These are phyloP conservation scores for Pterophyllum scalare DNA, from an alignment of 2,113 vertebrate species.

Conservation along the genomic window DNA sequence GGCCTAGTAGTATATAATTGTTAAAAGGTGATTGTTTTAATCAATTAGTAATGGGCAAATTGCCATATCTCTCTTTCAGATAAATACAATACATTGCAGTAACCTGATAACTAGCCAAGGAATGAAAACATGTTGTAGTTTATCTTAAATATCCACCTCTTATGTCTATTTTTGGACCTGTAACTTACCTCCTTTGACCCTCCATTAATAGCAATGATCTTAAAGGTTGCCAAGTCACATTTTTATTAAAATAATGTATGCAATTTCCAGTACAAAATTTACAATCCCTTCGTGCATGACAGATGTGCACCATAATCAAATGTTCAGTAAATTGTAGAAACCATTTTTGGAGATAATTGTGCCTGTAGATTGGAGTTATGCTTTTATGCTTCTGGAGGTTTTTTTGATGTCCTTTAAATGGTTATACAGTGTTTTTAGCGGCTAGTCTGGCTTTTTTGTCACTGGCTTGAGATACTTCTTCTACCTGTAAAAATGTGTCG, in stretches of 20 bases:
- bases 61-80: background rate
- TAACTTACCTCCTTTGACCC: background rate
- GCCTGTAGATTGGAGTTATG: background rate
- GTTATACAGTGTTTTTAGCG: background rate
- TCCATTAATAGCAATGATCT: background rate
- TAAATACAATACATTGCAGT: background rate
- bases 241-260: background rate
- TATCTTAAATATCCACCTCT: background rate
- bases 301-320: background rate
- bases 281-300: background rate
- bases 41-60: background rate
- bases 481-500: background rate
- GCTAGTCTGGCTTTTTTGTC: background rate
- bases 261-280: background rate
- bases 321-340: background rate
- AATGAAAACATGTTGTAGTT: background rate
- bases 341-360: background rate
- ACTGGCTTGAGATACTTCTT: background rate
- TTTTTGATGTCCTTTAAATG: background rate
- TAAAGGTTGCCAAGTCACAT: background rate
- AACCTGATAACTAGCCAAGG: background rate
- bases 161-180: background rate
- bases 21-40: background rate
- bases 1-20: background rate
- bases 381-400: background rate